A percentile compares a stretch with the other conserved stretches of the same genome.
Evolutionary conservation across 2,113 vertebrate species (phyloP).

Genomic region (Lycaon pictus): DNA sequence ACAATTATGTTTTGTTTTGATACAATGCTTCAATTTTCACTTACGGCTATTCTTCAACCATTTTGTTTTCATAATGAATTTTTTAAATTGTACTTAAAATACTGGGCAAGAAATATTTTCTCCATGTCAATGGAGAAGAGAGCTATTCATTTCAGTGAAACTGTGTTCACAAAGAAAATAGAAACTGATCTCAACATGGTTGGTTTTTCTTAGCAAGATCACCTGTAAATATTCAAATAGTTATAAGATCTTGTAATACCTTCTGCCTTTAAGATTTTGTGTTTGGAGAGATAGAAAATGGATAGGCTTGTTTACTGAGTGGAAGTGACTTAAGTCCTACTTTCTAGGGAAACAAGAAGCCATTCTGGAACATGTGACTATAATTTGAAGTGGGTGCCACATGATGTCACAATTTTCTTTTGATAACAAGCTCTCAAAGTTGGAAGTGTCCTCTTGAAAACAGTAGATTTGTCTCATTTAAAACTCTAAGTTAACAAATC

Average conservation of each 20-base stretch:
- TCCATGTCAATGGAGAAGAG: not conserved
- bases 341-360: not conserved
- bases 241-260: not conserved
- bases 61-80: not conserved
- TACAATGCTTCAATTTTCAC: not conserved
- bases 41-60: not conserved
- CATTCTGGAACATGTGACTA: not conserved
- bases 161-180: not conserved
- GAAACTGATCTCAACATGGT: not conserved
- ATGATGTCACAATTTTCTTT: not conserved
- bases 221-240: not conserved
- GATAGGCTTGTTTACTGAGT: not conserved
- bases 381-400: not conserved
- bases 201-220: not conserved
- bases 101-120: not conserved
- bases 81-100: not conserved
- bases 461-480: not conserved
- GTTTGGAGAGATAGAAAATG: not conserved
- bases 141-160: not conserved
- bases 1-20: not conserved
- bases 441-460: slow-evolving; percentile 23
- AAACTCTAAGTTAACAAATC: not conserved
- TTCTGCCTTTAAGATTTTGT: not conserved
- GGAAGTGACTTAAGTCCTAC: not conserved
- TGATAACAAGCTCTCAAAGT: not conserved